These are phyloP conservation scores for Epirrita christyi DNA, from an alignment of 2,888 invertebrate genomes.

Conservation along the genomic window DNA sequence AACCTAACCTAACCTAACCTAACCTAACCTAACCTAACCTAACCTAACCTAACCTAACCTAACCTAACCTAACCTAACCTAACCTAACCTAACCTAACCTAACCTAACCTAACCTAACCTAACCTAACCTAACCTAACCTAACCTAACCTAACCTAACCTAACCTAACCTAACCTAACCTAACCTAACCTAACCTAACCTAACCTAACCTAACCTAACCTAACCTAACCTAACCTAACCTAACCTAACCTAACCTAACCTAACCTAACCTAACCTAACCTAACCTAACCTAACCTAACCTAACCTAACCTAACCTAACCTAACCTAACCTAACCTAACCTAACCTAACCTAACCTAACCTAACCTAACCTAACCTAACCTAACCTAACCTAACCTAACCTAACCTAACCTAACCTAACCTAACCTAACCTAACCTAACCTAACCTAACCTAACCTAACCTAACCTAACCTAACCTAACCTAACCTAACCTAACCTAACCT, in stretches of 20 bases:
- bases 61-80: constrained; percentile 34
- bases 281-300: constrained; percentile 11
- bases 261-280: constrained; percentile 37
- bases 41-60: no score
- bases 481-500: no score
- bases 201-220: constrained; percentile 33
- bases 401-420: constrained; percentile 1
- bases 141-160: constrained; percentile 19
- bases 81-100: constrained; percentile 19
- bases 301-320: constrained; percentile 28
- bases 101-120: constrained; percentile 15
- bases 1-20: no score
- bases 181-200: constrained; percentile 30
- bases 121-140: constrained; percentile 25
- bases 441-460: not conserved
- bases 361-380: constrained; percentile 43
- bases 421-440: not conserved
- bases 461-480: no score
- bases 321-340: constrained; percentile 21
- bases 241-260: constrained; percentile 20
- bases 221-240: constrained; percentile 28
- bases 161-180: constrained; percentile 34
- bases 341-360: constrained; percentile 14
- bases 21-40: no score
- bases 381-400: constrained; percentile 8